Base-by-base conservation (phyloP, 2,888 invertebrate species). In the Cloeon dipterum region DNA sequence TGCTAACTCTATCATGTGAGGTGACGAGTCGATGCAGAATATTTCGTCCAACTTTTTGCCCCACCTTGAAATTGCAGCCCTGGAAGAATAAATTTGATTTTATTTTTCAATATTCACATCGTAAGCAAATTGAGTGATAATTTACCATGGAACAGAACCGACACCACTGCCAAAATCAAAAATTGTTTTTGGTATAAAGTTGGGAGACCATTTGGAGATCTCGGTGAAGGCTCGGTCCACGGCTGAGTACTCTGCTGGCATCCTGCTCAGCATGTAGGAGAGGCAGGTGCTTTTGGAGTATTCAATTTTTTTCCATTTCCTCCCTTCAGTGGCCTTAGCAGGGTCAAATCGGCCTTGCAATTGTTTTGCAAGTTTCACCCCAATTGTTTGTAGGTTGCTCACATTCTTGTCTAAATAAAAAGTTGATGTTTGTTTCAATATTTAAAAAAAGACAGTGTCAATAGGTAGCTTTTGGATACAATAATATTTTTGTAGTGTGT, bases 141-240 rank as follows among this genome's bases (percentile, higher is more conserved):
- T 49, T 48, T 50, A 65, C 89, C 89, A 89, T 37, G 74, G 69
- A 0, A 72, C 79, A 1, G 82, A 77, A 1, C 89, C 91, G 4
- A 83, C 58, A 1, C 94, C 94, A 4, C 89, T 83, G 1, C 93
- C 94, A 55, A 83, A 88, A 58, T 94, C 91, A 46, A 91, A 78
- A 44, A 86, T 66, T 41, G 71, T 70, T 40, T 65, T 59, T 0
- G 93, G 93, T 40, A 61, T 61, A 52, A 79, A 93, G 14, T 67
- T 53, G 0, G 64, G 61, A 51, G 75, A 63, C 37, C 70, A 61
- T 26, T 51, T 51, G 35, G 58, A 57, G 37, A 91, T 75, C 61
- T 89, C 88, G 32, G 65, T 60, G 26, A 91, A 66, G 35, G 88
- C 68, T 48, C 66, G 68, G 25, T 61, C 49, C 25, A 85, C 50